Evolutionary conservation across 2,113 vertebrate species (phyloP), one percentile per base, ranked within the genome.

Genomic region (Oxyruncus cristatus): DNA sequence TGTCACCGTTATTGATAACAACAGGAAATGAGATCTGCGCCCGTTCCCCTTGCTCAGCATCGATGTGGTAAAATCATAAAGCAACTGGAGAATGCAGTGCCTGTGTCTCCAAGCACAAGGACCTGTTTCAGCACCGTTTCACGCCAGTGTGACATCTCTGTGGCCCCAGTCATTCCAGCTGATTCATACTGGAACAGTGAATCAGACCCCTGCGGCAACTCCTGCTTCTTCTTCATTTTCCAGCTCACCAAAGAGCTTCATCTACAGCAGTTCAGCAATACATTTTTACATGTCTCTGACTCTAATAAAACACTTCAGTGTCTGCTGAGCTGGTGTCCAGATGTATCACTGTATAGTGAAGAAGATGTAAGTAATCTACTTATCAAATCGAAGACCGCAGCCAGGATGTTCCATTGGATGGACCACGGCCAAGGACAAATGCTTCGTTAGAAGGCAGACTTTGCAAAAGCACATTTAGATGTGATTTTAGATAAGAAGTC

Each of bases 11-110:
- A 96, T 72, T 89, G 91, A 95, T 95, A 96, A 93, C 88, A 96
- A 97, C 90, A 96, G 96, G 95, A 97, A 97, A 97, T 95, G 90
- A 97, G 83, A 95, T 84, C 85, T 61, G 71, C 1, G 6, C 85
- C 27, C 5, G 4, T 49, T 92, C 88, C 56, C 68, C 76, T 95
- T 86, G 90, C 88, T 93, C 93, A 96, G 95, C 92, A 91, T 12
- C 20, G 46, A 52, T 0, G 21, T 6, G 37, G 79, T 14, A 72
- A 83, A 88, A 68, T 76, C 82, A 83, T 56, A 84, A 94, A 95
- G 46, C 47, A 74, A 47, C 33, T 44, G 42, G 71, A 59, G 90
- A 92, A 74, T 10, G 68, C 73, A 68, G 41, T 71, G 73, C 68
- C 68, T 32, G 55, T 37, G 50, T 49, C 75, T 67, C 80, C 11